Evolutionary conservation across 1,140 invertebrate species (phyloP), one percentile per base, ranked within the genome.

Genomic region (Prorops nasuta): DNA sequence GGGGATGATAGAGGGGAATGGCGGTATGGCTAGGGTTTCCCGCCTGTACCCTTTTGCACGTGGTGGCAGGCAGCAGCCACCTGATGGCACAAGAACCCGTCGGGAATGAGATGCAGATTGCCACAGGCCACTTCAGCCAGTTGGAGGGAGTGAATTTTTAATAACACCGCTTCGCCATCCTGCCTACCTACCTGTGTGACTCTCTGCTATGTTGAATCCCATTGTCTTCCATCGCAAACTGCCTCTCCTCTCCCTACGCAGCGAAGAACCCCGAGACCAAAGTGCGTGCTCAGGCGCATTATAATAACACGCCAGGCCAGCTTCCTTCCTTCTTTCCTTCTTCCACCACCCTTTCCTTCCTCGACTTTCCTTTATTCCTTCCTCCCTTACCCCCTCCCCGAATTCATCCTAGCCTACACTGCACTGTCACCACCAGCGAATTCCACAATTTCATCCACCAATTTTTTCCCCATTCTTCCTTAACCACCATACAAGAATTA

Each of bases 21-120:
- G n/a, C n/a, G n/a, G n/a, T n/a, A n/a, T n/a, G n/a, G n/a, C n/a
- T n/a, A n/a, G n/a, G n/a, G n/a, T n/a, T n/a, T n/a, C n/a, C n/a
- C n/a, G n/a, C n/a, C n/a, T n/a, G n/a, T n/a, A 39, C 60, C 44
- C 36, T 60, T 62, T 64, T 51, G 41, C 49, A 16, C 43, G 51
- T 44, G 49, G n/a, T 44, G 44, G 12, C 53, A 50, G 55, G 46
- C 3, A 37, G 7, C 56, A 59, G 56, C 54, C 53, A 63, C 55
- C 60, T 60, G 56, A 67, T 58, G 53, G 49, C 49, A 59, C 64
- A 66, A 67, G 64, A 55, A 56, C 62, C 64, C 66, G 48, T 54
- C 58, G 69, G 71, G 70, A 75, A 75, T 75, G 74, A 76, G 72
- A 77, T 77, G 73, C 75, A 76, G 75, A 77, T 77, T 77, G 75